These are phyloP conservation scores for Rosalia funebris DNA, from an alignment of 2,888 invertebrate species.

Conservation along the genomic window DNA sequence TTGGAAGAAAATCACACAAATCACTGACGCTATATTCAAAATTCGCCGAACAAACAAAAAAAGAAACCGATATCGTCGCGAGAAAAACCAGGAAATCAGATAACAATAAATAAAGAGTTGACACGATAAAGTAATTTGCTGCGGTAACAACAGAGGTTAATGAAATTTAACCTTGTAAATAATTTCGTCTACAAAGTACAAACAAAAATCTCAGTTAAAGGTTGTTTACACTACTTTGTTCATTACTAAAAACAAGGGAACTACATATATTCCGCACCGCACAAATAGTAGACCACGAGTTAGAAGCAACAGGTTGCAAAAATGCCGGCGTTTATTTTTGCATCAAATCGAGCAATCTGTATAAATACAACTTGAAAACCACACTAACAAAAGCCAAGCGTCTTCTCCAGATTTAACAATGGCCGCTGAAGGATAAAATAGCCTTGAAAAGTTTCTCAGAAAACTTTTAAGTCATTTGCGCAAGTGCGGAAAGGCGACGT, in stretches of 20 bases:
- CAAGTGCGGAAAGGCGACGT: slow-evolving; percentile 48
- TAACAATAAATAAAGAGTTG: slow-evolving; percentile 29
- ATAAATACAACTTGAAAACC: slow-evolving; percentile 33
- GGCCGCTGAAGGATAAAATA: slow-evolving; percentile 62
- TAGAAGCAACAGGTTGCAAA: slow-evolving; percentile 53
- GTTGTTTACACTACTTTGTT: slow-evolving; percentile 58
- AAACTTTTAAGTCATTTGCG: slow-evolving; percentile 59
- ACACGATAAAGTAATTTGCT: slow-evolving; percentile 36
- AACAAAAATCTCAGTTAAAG: slow-evolving; percentile 46
- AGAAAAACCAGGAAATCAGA: slow-evolving; percentile 27
- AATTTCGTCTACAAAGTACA: slow-evolving; percentile 41
- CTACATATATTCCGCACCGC: slow-evolving; percentile 34
- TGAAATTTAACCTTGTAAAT: slow-evolving; percentile 49
- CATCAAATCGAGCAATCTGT: slow-evolving; percentile 32
- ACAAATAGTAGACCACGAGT: slow-evolving; percentile 40
- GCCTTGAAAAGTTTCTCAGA: slow-evolving; percentile 64
- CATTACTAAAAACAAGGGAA: slow-evolving; percentile 34
- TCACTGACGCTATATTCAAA: slow-evolving; percentile 39
- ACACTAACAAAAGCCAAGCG: slow-evolving; percentile 54
- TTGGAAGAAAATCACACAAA: slow-evolving; percentile 25
- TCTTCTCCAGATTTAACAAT: slow-evolving; percentile 61
- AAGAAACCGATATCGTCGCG: slow-evolving; percentile 23
- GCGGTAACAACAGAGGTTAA: slow-evolving; percentile 46
- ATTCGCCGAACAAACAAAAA: slow-evolving; percentile 32
- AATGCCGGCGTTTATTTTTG: slow-evolving; percentile 43